Evolutionary conservation across 2,797 vertebrate genomes (phyloP).

Genomic region (Euphonia xanthogaster): DNA sequence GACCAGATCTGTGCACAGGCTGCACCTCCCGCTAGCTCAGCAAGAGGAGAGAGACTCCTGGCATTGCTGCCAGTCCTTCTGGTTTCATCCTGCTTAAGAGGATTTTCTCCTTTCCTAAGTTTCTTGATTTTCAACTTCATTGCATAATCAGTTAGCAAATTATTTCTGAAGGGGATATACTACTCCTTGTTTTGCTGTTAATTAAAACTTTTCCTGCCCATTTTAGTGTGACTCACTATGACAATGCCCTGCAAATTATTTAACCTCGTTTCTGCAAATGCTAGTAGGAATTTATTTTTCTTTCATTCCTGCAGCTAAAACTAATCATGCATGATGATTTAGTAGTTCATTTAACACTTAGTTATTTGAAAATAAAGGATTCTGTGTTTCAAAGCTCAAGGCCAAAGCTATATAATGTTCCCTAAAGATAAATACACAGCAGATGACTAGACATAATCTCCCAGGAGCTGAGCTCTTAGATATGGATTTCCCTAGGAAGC

Average conservation of each 20-base stretch:
- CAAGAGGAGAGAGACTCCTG: neutral
- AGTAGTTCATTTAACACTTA: neutral
- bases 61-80: slow-evolving; percentile 27
- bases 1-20: neutral
- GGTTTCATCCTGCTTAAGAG: slow-evolving; percentile 54
- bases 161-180: slow-evolving; percentile 12
- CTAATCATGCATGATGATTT: neutral
- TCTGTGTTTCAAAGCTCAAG: neutral
- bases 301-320: neutral
- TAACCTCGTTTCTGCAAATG: neutral
- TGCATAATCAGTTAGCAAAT: slow-evolving; percentile 44
- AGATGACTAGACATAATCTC: slow-evolving; percentile 22
- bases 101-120: slow-evolving; percentile 50
- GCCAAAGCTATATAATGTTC: neutral
- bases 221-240: neutral
- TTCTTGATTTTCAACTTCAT: slow-evolving; percentile 47
- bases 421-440: neutral
- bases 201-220: neutral
- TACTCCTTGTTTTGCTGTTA: slow-evolving; percentile 6
- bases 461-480: neutral
- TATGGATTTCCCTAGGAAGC: neutral
- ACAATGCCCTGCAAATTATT: neutral
- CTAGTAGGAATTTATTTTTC: neutral
- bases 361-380: slow-evolving; percentile 10
- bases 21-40: neutral